Conservation (phyloP, 2,797 vertebrate genomes). For the Masticophis lateralis region DNA sequence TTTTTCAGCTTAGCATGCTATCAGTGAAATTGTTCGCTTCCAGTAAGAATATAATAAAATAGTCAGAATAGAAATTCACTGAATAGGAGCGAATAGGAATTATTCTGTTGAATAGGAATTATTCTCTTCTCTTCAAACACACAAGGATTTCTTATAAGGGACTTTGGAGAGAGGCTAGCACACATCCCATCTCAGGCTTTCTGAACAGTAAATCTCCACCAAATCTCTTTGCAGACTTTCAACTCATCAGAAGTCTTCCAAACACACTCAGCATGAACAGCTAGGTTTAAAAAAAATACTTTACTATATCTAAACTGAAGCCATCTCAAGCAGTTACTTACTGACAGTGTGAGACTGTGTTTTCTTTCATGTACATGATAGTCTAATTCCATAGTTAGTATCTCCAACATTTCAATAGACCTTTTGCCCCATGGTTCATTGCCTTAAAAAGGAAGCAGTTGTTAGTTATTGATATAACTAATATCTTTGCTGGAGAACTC, state of each 20-base stretch:
- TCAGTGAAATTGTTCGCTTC: neutral
- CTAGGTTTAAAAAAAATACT: neutral
- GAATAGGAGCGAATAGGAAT: neutral
- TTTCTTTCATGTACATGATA: neutral
- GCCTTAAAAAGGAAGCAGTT: neutral
- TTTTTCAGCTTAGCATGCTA: neutral
- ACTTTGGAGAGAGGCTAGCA: neutral
- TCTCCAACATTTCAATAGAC: neutral
- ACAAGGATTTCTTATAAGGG: neutral
- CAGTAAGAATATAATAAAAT: neutral
- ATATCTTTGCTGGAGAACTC: neutral
- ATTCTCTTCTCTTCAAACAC: neutral
- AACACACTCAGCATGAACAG: neutral
- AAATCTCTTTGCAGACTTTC: neutral
- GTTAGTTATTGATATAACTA: neutral
- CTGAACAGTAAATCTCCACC: neutral
- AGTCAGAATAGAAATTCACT: neutral
- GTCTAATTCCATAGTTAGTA: neutral
- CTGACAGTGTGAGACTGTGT: neutral
- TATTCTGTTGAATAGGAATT: neutral
- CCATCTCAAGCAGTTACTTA: neutral
- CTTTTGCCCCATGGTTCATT: neutral
- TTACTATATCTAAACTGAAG: neutral
- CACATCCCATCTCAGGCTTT: neutral
- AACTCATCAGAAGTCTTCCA: neutral